A percentile compares a stretch with the other conserved stretches of the same genome.
These are phyloP conservation scores for Oceanodroma leucorhoa DNA, from an alignment of 2,797 vertebrate genomes.

Conservation along the genomic window DNA sequence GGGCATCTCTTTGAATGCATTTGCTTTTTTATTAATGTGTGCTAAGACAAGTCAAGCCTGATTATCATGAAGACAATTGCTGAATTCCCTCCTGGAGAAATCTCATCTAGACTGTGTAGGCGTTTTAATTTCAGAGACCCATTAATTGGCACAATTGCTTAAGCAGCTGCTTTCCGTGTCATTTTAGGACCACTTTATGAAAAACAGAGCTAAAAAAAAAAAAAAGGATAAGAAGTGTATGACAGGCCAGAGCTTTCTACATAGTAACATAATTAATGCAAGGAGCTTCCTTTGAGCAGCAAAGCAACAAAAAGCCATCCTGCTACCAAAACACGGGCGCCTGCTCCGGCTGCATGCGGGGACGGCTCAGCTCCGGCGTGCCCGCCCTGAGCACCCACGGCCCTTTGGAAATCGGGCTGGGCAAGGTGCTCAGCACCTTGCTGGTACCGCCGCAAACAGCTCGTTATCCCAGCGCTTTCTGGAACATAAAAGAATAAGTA, in stretches of 20 bases:
- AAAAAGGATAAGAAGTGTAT: neutral
- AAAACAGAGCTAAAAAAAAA: constrained; percentile 51
- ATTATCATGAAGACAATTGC: constrained; percentile 80
- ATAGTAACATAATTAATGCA: constrained; percentile 26
- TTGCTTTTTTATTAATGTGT: constrained; percentile 77
- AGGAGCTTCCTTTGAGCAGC: neutral
- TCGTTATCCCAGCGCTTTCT: accelerated
- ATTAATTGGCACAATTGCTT: constrained; percentile 81
- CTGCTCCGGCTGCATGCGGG: accelerated
- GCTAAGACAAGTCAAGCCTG: constrained; percentile 77
- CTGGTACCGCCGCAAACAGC: accelerated
- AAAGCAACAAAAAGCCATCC: neutral
- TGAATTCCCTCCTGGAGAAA: constrained; percentile 76
- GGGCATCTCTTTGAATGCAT: constrained; percentile 75
- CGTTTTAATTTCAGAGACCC: constrained; percentile 80
- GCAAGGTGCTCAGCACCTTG: neutral
- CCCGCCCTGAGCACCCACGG: accelerated
- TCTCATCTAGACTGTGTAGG: constrained; percentile 75
- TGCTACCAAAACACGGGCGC: neutral
- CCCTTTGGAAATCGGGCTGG: accelerated
- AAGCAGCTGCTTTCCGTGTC: constrained; percentile 77
- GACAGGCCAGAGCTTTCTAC: constrained; percentile 30
- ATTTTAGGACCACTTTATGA: constrained; percentile 74
- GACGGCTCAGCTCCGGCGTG: neutral
- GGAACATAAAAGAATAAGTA: neutral